These are phyloP conservation scores for Nibea albiflora DNA, from an alignment of 2,113 vertebrate species.

Conservation along the genomic window DNA sequence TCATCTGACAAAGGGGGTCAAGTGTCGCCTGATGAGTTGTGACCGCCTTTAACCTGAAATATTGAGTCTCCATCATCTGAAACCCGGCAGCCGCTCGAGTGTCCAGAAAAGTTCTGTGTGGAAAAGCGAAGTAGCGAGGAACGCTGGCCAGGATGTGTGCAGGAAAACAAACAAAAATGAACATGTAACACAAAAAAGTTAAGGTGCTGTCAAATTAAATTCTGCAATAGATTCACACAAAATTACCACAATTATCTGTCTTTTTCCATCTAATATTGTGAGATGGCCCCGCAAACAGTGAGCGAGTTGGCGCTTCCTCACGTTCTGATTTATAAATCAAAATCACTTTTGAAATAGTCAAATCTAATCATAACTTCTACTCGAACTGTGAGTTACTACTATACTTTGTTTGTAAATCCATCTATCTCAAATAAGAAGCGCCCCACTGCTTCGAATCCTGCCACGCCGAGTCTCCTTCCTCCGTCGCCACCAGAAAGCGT, in stretches of 20 bases:
- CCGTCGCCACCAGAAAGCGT: constrained; percentile 44
- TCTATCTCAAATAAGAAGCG: constrained; percentile 13
- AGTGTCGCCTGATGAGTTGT: background rate
- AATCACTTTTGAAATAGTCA: background rate
- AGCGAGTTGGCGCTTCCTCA: too few species aligned
- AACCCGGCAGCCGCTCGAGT: too few species aligned
- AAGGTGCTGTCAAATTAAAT: too few species aligned
- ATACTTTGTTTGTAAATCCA: background rate
- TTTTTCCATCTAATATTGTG: too few species aligned
- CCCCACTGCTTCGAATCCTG: background rate
- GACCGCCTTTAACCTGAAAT: background rate
- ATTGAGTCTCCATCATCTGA: background rate
- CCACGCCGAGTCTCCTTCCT: background rate
- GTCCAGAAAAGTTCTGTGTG: background rate
- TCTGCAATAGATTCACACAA: too few species aligned
- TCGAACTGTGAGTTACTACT: too few species aligned
- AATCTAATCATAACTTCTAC: background rate
- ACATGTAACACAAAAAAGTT: too few species aligned
- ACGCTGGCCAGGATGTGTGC: too few species aligned
- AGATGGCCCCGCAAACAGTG: too few species aligned
- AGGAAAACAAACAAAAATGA: background rate
- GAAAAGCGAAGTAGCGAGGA: too few species aligned
- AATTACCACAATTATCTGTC: too few species aligned
- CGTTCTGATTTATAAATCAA: background rate
- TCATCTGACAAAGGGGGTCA: background rate